phyloP scores from a whole-genome alignment of 1,140 invertebrate genomes.

The Tribolium castaneum region DNA sequence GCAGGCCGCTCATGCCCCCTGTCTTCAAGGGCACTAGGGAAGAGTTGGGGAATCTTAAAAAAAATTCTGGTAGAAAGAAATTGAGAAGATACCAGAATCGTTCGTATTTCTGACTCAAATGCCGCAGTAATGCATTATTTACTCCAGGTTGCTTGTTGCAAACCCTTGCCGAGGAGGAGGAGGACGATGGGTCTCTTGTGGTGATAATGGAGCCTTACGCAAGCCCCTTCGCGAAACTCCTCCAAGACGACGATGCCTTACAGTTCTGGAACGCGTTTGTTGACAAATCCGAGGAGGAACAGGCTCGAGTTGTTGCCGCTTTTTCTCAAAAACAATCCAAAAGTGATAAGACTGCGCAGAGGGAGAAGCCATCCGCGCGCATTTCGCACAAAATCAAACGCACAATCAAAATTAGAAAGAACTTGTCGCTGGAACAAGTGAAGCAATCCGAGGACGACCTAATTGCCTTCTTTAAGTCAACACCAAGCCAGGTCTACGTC shows the following conservation, averaged over 20 bases:
- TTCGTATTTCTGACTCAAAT: slow-evolving; percentile 50
- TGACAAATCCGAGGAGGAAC: slow-evolving; percentile 56
- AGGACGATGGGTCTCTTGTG: slow-evolving; percentile 43
- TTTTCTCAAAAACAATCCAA: slow-evolving; percentile 46
- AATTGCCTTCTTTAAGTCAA: slow-evolving; percentile 54
- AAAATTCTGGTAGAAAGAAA: slow-evolving; percentile 81
- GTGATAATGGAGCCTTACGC: slow-evolving; percentile 54
- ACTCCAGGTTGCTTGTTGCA: slow-evolving; percentile 53
- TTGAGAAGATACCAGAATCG: slow-evolving; percentile 82
- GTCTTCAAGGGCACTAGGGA: slow-evolving; percentile 59
- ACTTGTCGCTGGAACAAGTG: slow-evolving; percentile 52
- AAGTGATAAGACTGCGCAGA: background rate
- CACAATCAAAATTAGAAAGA: slow-evolving; percentile 53
- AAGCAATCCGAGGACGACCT: slow-evolving; percentile 53
- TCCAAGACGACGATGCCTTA: slow-evolving; percentile 54
- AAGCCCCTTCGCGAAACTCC: slow-evolving; percentile 54
- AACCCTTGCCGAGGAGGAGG: slow-evolving; percentile 53
- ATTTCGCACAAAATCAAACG: slow-evolving; percentile 54
- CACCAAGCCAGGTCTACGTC: slow-evolving; percentile 50
- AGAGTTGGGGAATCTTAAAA: slow-evolving; percentile 83
- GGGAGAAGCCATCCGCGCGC: slow-evolving; percentile 40
- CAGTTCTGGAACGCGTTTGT: slow-evolving; percentile 57
- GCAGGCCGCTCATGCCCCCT: background rate
- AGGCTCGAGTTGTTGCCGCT: slow-evolving; percentile 50
- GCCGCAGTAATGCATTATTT: slow-evolving; percentile 9